Base-by-base conservation (phyloP, 2,797 vertebrate genomes). In the Esox masquinongy region DNA sequence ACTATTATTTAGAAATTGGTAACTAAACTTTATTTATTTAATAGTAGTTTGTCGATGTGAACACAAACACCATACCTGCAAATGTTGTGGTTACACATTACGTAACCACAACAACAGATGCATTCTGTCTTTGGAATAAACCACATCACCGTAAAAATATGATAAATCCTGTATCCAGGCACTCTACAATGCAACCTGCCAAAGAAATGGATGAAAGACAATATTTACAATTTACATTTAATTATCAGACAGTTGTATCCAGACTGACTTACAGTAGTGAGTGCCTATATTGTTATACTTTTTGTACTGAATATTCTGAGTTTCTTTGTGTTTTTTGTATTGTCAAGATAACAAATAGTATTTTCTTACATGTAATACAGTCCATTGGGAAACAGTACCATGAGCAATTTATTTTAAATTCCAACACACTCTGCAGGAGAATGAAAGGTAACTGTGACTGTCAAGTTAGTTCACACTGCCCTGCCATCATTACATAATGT, bases 371-470 rank as follows among this genome's bases (percentile, higher is more conserved):
- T 74, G 75, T 74, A 7, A 29, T 31, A 64, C 74, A 56, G 39
- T 63, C 2, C 9, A 76, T 63, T 14, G 47, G 77, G 31, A 66
- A 79, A 79, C 59, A 76, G 71, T 53, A 74, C 84, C 70, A 26
- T 77, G 75, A 75, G 73, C n/a, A 76, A 82, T 14, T 76, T 81
- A 85, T 86, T 88, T 83, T 78, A 74, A 83, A 89, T 88, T 85
- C 82, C 76, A 82, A 69, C 77, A 43, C 88, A 22, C 1, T 59
- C 70, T 82, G 88, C 51, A 56, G 51, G 17, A 56, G 82, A 86
- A 88, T 86, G 86, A 88, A 8, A 3, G 5, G 36, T 88, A 87
- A 82, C 79, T 88, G 84, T 90, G 87, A 89, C 86, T 90, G 90
- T 88, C 88, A 90, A 90, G 90, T 90, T 77, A 85, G 88, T 82